These are phyloP conservation scores for Psittacula echo DNA, from an alignment of 2,797 vertebrate genomes.

Conservation along the genomic window DNA sequence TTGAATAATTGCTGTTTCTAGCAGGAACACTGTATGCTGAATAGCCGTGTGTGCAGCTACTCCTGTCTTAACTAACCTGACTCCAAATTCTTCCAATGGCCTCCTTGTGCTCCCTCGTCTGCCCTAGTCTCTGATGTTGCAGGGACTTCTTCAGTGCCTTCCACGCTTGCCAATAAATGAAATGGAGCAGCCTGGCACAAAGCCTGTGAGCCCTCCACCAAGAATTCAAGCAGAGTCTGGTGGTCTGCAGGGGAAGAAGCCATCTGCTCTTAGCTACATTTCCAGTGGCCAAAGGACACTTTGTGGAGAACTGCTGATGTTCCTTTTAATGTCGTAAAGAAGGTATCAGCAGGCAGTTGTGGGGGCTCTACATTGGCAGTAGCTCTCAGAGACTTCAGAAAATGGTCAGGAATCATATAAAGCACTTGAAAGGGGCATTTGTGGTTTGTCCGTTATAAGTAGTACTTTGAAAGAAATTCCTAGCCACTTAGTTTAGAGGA, in stretches of 20 bases:
- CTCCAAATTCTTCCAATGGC: not conserved
- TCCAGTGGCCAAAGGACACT: not conserved
- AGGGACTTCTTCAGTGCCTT: not conserved
- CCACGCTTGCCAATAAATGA: not conserved
- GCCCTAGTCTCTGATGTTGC: not conserved
- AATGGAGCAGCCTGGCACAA: not conserved
- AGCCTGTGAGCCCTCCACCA: not conserved
- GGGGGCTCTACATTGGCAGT: not conserved
- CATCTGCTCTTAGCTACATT: fast-evolving
- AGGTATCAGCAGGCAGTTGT: not conserved
- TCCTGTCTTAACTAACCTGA: not conserved
- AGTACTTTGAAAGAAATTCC: not conserved
- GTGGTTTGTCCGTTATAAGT: not conserved
- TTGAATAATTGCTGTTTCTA: not conserved
- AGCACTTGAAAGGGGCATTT: not conserved
- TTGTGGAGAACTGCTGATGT: not conserved
- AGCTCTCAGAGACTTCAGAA: not conserved
- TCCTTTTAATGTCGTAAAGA: not conserved
- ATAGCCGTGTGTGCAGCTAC: not conserved
- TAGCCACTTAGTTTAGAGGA: not conserved
- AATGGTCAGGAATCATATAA: not conserved
- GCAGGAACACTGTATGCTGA: not conserved
- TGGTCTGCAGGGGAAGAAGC: not conserved
- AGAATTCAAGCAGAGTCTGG: not conserved
- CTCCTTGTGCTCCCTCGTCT: not conserved